phyloP scores from a whole-genome alignment of 2,113 vertebrate species.

The Anthoscopus minutus region DNA sequence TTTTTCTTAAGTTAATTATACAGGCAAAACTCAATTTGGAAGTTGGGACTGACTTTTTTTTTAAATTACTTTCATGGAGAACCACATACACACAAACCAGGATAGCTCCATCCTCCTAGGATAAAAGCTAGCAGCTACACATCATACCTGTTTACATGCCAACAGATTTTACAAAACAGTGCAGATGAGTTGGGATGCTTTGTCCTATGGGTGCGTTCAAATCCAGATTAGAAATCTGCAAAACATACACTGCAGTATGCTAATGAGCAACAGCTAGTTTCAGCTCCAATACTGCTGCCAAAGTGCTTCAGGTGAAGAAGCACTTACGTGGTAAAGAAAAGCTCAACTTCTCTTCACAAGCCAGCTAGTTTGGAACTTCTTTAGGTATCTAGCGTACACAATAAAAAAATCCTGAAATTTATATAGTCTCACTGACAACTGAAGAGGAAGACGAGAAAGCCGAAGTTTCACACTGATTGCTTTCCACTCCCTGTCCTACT shows the following conservation, averaged over 20 bases:
- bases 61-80: neutral
- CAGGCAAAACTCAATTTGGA: neutral
- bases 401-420: neutral
- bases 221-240: neutral
- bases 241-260: neutral
- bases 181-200: neutral
- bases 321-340: neutral
- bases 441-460: neutral
- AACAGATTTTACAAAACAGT: neutral
- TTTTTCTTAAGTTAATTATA: neutral
- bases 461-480: neutral
- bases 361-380: neutral
- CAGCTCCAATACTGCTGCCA: neutral
- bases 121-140: neutral
- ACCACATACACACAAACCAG: neutral
- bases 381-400: neutral
- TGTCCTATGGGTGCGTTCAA: neutral
- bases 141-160: neutral
- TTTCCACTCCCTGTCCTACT: neutral
- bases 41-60: neutral
- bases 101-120: neutral
- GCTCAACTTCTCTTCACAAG: neutral
- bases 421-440: neutral
- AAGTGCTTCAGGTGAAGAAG: constrained; percentile 4
- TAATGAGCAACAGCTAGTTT: neutral